Evolutionary conservation across 2,113 vertebrate genomes (phyloP).

Genomic region (Nicator chloris): DNA sequence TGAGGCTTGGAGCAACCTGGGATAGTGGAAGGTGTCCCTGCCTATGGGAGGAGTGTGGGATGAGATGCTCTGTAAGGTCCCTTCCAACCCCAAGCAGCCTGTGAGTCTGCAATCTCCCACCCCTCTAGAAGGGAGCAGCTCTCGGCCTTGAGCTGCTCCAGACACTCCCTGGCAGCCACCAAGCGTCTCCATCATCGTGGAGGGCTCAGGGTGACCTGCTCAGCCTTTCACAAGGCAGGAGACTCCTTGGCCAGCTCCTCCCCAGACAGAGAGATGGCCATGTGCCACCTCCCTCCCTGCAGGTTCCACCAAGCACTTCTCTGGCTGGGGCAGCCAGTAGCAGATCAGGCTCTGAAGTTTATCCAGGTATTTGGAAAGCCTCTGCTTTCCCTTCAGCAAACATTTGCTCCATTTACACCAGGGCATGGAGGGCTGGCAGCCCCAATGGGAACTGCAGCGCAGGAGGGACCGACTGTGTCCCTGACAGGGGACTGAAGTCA

Average conservation of each 20-base stretch:
- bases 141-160: background rate
- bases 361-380: background rate
- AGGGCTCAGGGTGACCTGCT: background rate
- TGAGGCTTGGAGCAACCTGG: accelerated
- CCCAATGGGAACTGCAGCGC: accelerated
- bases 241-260: background rate
- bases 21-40: background rate
- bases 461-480: accelerated
- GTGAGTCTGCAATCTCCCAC: background rate
- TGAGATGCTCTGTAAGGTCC: background rate
- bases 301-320: background rate
- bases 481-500: background rate
- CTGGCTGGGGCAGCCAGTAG: background rate
- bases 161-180: background rate
- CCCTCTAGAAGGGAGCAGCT: background rate
- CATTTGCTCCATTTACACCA: background rate
- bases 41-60: background rate
- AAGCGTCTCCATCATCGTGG: background rate
- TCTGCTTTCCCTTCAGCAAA: background rate
- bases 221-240: background rate
- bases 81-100: background rate
- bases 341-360: background rate
- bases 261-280: background rate
- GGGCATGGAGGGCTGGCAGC: background rate
- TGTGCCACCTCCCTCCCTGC: background rate